These are phyloP conservation scores for Portevinia maculata DNA, from an alignment of 2,888 invertebrate genomes.

Conservation along the genomic window DNA sequence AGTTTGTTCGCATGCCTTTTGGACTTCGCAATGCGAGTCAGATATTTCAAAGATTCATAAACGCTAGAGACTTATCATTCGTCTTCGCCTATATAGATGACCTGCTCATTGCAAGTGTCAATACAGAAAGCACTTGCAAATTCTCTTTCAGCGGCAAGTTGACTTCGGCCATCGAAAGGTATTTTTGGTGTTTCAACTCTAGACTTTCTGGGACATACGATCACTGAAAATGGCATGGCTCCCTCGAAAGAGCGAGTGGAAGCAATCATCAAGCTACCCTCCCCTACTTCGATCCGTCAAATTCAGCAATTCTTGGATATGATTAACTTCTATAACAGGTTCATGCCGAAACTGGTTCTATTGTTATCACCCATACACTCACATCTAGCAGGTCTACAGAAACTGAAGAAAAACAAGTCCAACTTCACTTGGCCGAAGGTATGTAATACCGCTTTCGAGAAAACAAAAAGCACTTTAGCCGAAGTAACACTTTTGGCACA, in stretches of 20 bases:
- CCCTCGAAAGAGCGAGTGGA: slow-evolving; percentile 69
- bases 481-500: slow-evolving; percentile 26
- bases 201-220: slow-evolving; percentile 22
- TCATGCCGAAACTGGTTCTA: slow-evolving; percentile 50
- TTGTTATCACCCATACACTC: slow-evolving; percentile 56
- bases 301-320: slow-evolving; percentile 59
- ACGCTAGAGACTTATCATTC: slow-evolving; percentile 66
- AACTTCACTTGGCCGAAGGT: slow-evolving; percentile 27
- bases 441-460: slow-evolving; percentile 8
- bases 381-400: slow-evolving; percentile 30
- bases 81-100: slow-evolving; percentile 75
- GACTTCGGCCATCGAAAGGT: slow-evolving; percentile 20
- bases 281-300: slow-evolving; percentile 53
- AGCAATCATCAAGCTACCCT: slow-evolving; percentile 58
- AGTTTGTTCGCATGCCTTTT: slow-evolving; percentile 78
- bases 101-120: slow-evolving; percentile 66
- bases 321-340: slow-evolving; percentile 57
- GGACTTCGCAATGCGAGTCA: slow-evolving; percentile 75
- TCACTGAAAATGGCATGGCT: slow-evolving; percentile 63
- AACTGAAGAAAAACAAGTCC: slow-evolving; percentile 29
- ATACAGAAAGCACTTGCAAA: slow-evolving; percentile 55
- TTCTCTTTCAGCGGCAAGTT: slow-evolving; percentile 65
- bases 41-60: slow-evolving; percentile 48
- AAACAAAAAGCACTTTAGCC: slow-evolving; percentile 22
- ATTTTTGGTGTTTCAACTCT: not conserved